These are phyloP conservation scores for Malurus cyaneus DNA, from an alignment of 2,113 vertebrate genomes.

Conservation along the genomic window DNA sequence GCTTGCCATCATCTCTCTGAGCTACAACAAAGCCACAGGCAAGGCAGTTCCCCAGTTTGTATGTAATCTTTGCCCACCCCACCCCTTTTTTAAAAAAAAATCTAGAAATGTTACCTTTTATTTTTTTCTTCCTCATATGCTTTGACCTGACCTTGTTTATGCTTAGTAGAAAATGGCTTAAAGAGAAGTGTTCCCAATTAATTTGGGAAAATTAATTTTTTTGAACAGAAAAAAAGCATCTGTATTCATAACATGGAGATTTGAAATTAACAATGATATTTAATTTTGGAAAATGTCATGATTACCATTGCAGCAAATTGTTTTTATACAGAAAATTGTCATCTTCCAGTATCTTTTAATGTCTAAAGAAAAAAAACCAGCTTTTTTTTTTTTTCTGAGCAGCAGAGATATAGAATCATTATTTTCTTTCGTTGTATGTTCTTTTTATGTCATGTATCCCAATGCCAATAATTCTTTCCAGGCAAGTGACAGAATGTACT, in stretches of 20 bases:
- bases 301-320: neutral
- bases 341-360: neutral
- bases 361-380: neutral
- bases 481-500: neutral
- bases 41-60: neutral
- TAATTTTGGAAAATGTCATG: neutral
- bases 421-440: neutral
- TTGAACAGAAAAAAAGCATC: neutral
- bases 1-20: neutral
- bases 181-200: neutral
- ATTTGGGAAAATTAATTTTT: neutral
- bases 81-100: rapidly evolving
- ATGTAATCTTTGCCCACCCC: no score
- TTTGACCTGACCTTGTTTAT: neutral
- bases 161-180: neutral
- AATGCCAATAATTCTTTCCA: neutral
- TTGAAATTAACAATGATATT: neutral
- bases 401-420: neutral
- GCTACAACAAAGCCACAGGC: neutral
- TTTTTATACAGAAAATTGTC: neutral
- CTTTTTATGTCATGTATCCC: neutral
- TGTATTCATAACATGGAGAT: neutral
- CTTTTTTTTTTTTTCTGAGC: neutral
- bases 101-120: neutral
- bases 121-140: neutral